A percentile compares a stretch with the other conserved stretches of the same genome.
Evolutionary conservation across 2,888 invertebrate species (phyloP).

Genomic region (Urechis unicinctus): DNA sequence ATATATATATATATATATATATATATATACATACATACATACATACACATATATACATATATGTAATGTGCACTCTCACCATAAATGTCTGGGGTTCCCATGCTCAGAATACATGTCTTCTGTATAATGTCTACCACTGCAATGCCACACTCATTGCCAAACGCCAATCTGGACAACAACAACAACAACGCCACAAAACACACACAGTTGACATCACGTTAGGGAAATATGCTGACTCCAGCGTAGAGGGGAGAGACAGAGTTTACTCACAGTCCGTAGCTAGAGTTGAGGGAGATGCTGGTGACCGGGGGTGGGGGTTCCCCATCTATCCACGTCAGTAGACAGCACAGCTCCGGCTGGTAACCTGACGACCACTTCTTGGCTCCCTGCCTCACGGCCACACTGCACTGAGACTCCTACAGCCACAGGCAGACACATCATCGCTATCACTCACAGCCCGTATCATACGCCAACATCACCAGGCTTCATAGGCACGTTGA

Average conservation of each 20-base stretch:
- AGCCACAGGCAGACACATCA: background rate
- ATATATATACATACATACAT: no score
- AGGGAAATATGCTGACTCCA: background rate
- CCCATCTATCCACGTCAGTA: conserved; percentile 75
- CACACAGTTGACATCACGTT: background rate
- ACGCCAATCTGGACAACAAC: conserved; percentile 71
- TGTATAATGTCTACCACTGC: conserved; percentile 91
- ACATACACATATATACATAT: no score
- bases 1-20: no score
- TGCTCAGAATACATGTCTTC: conserved; percentile 75
- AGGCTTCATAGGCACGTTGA: no score
- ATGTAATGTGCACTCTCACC: no score
- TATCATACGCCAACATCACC: no score
- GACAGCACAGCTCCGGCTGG: conserved; percentile 90
- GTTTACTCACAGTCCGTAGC: conserved; percentile 86
- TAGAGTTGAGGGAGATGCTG: conserved; percentile 87
- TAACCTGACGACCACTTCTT: conserved; percentile 88
- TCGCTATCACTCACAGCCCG: background rate
- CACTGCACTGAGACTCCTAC: conserved; percentile 42
- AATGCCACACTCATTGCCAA: conserved; percentile 92
- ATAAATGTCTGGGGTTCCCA: conserved; percentile 86
- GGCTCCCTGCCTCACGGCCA: conserved; percentile 64
- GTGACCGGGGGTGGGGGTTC: conserved; percentile 75
- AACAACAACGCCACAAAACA: background rate
- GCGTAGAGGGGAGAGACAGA: background rate